Conservation (phyloP, 2,113 vertebrate genomes). For the Lophotis ruficrista region DNA sequence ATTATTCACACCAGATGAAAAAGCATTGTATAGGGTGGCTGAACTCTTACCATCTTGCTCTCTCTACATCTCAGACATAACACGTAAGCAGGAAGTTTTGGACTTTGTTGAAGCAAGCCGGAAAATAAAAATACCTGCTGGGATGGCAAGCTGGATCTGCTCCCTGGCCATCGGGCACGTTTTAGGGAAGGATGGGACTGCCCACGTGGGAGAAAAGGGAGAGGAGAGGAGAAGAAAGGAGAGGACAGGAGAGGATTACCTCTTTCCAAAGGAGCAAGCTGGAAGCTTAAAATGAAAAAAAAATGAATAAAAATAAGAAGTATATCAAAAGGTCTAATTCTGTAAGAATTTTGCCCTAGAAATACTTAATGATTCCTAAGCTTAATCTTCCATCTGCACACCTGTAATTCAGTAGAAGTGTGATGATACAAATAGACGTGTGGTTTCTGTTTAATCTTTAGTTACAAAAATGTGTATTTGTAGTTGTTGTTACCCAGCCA, state of each 20-base stretch:
- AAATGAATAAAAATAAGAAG: background rate
- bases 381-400: background rate
- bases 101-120: background rate
- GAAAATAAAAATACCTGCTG: background rate
- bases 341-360: background rate
- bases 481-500: background rate
- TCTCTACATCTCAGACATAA: background rate
- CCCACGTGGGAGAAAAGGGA: background rate
- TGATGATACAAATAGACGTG: background rate
- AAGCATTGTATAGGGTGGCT: background rate
- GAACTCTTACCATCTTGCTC: background rate
- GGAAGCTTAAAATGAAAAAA: background rate
- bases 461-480: background rate
- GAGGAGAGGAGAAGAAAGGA: background rate
- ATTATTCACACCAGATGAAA: background rate
- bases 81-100: background rate
- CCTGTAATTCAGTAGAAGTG: background rate
- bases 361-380: background rate
- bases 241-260: background rate
- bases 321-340: background rate
- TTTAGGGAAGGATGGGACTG: background rate
- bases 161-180: background rate
- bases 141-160: background rate
- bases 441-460: background rate
- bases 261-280: background rate